These are phyloP conservation scores for Tuta absoluta DNA, from an alignment of 2,888 invertebrate genomes.

Conservation along the genomic window DNA sequence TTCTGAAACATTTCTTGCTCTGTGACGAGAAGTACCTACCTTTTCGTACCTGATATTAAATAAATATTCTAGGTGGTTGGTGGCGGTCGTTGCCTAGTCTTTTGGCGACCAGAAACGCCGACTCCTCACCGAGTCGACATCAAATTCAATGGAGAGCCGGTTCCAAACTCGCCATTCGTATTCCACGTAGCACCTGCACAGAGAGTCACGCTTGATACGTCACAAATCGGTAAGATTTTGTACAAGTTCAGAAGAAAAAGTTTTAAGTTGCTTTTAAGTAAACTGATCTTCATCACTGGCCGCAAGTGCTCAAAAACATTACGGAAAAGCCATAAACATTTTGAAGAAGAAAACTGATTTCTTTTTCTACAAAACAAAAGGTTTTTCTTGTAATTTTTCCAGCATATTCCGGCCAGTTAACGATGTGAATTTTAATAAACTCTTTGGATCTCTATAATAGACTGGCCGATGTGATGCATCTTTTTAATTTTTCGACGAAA, in stretches of 20 bases:
- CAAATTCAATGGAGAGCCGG: conserved; percentile 97
- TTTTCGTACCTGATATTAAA: conserved; percentile 18
- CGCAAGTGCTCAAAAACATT: neutral
- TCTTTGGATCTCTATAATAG: neutral
- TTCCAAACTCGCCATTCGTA: conserved; percentile 94
- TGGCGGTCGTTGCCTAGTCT: conserved; percentile 95
- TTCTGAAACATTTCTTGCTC: no score
- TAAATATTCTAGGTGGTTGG: conserved; percentile 87
- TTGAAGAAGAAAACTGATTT: neutral
- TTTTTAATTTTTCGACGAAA: conserved; percentile 9
- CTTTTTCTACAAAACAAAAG: conserved; percentile 1
- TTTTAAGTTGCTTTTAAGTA: neutral
- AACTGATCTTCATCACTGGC: neutral
- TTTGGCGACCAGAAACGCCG: conserved; percentile 95
- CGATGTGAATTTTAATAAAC: neutral
- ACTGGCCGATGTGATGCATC: neutral
- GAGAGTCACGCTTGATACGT: conserved; percentile 71
- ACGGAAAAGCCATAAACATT: neutral
- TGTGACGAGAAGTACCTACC: neutral
- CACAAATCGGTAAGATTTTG: conserved; percentile 64
- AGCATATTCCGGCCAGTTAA: neutral
- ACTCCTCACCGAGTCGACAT: conserved; percentile 97
- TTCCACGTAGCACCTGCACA: conserved; percentile 84
- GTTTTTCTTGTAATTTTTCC: neutral
- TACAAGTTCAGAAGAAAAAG: neutral